phyloP scores from a whole-genome alignment of 2,113 vertebrate genomes.

The Hoplias malabaricus region DNA sequence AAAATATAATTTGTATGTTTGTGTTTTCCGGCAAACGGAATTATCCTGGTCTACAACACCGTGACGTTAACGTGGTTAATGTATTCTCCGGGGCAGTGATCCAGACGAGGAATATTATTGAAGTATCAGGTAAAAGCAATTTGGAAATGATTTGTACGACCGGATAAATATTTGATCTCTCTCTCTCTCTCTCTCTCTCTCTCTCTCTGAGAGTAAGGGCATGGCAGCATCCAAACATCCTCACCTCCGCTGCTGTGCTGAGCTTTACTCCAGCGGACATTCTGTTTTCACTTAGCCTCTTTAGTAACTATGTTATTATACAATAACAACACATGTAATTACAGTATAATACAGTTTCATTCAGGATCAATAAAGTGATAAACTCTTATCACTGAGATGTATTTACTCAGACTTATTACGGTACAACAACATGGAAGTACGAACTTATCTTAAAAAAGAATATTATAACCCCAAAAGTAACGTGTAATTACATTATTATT shows the following conservation, averaged over 20 bases:
- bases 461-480: too few relatives aligned
- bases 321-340: too few relatives aligned
- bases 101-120: slow-evolving; percentile 58
- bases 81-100: slow-evolving; percentile 50
- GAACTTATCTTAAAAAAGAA: too few relatives aligned
- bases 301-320: too few relatives aligned
- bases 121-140: slow-evolving; percentile 47
- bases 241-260: slow-evolving; percentile 9
- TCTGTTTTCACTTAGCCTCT: too few relatives aligned
- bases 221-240: neutral
- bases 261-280: neutral
- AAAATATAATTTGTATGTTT: slow-evolving; percentile 59
- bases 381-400: too few relatives aligned
- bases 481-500: too few relatives aligned
- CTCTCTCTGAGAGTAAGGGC: neutral
- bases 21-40: slow-evolving; percentile 54
- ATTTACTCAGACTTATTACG: too few relatives aligned
- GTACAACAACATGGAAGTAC: too few relatives aligned
- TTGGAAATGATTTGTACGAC: slow-evolving; percentile 29
- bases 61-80: slow-evolving; percentile 55
- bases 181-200: neutral
- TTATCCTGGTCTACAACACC: slow-evolving; percentile 46
- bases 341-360: too few relatives aligned
- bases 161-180: slow-evolving; percentile 32
- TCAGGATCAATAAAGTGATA: too few relatives aligned